Base-by-base conservation (phyloP, 2,113 vertebrate species). In the Scalopus aquaticus region DNA sequence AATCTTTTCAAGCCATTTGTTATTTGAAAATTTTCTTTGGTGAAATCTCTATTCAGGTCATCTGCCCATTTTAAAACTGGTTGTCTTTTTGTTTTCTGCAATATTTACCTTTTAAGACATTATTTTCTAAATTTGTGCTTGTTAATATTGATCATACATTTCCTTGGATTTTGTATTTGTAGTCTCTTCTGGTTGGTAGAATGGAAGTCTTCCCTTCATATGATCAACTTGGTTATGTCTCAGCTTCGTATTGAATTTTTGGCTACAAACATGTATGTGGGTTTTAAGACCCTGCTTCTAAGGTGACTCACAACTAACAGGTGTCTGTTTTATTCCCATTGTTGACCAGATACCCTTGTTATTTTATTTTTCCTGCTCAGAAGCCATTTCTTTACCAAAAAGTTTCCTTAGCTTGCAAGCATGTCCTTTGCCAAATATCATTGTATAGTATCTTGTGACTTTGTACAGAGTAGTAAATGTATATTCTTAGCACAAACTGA, bases 401-500 rank as follows among this genome's bases (percentile, higher is more conserved):
- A 79, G 26, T 80, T 13, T 92, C 51, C 65, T 93, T 60, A 62
- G 39, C 77, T 82, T 91, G n/a, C 65, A 92, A 95, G 32, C 35
- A 5, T 80, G 51, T 72, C 69, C 51, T 94, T 96, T 79, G 85
- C 86, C 78, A 96, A 86, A 74, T 83, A 28, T 95, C 93, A 96
- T 90, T 89, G 91, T 77, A 91, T 20, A 58, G n/a, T 89, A 83
- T 86, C 73, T 73, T 91, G 69, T 95, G 93, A 91, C 88, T 91
- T 35, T 78, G 72, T 42, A 19, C 42, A 86, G 78, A 60, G 67
- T 94, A 90, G 92, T 95, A 96, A 95, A 65, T 97, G 67, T 91
- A 94, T 90, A 97, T 97, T 97, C 94, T 97, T 97, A 97, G 97
- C 93, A 94, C 96, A 93, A 93, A 95, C 94, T 81, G 96, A 94